These are phyloP conservation scores for Cacajao melanocephalus DNA, from an alignment of 2,797 vertebrate species.

Conservation along the genomic window DNA sequence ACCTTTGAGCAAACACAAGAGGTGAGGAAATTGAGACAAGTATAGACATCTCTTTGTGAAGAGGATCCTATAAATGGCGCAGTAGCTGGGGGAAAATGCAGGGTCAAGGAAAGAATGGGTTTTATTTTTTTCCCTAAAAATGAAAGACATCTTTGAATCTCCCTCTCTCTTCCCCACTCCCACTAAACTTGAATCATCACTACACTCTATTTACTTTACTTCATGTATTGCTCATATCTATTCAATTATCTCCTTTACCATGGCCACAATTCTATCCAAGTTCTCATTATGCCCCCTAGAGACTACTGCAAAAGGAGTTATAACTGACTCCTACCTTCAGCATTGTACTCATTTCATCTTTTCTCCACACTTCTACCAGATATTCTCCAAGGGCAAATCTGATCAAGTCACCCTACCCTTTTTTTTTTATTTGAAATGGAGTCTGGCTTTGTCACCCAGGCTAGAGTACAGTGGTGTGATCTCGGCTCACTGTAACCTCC, in stretches of 20 bases:
- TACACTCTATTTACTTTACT: not conserved
- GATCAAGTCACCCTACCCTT: not conserved
- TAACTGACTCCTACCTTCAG: not conserved
- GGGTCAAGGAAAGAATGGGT: not conserved
- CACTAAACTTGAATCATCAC: not conserved
- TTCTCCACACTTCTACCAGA: not conserved
- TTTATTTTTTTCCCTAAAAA: not conserved
- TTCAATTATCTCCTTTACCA: not conserved
- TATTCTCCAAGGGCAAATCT: not conserved
- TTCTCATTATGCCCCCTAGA: not conserved
- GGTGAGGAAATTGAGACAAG: not conserved
- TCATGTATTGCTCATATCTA: not conserved
- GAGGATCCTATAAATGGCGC: not conserved
- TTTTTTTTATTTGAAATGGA: too few species aligned
- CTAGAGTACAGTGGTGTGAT: too few species aligned
- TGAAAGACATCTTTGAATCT: not conserved
- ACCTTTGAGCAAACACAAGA: not conserved
- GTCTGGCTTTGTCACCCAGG: too few species aligned
- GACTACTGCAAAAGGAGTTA: not conserved
- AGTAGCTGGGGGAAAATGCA: not conserved
- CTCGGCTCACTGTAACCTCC: too few species aligned
- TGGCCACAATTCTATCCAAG: not conserved
- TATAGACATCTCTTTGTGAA: not conserved
- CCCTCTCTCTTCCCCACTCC: not conserved
- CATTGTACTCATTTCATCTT: not conserved